phyloP scores from a whole-genome alignment of 2,797 vertebrate species.

The Mus caroli region DNA sequence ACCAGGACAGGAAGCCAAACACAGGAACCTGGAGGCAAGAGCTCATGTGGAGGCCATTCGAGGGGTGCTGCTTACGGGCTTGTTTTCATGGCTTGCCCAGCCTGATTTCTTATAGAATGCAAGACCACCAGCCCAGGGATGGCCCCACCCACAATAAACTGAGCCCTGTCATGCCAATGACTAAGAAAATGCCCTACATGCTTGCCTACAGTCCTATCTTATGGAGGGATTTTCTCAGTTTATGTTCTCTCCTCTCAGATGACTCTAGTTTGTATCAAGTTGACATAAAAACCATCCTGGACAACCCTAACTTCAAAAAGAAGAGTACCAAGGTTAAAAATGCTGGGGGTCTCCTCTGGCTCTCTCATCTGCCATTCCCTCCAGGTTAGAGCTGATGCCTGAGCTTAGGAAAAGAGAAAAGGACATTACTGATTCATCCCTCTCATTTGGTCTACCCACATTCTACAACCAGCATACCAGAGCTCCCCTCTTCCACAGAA shows the following conservation, averaged over 20 bases:
- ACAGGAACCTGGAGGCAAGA: too few species aligned
- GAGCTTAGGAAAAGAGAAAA: neutral
- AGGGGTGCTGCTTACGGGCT: neutral
- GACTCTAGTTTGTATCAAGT: neutral
- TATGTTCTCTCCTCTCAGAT: neutral
- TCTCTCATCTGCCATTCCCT: neutral
- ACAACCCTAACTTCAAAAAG: neutral
- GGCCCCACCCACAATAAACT: too few species aligned
- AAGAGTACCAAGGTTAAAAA: neutral
- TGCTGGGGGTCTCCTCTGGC: neutral
- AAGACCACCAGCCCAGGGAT: neutral
- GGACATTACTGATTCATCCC: neutral
- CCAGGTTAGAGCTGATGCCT: neutral
- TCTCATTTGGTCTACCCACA: neutral
- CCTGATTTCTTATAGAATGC: neutral
- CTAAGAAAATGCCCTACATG: too few species aligned
- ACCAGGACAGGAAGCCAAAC: neutral
- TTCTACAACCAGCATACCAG: neutral
- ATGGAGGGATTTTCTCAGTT: too few species aligned
- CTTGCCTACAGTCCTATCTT: too few species aligned
- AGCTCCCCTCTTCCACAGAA: neutral
- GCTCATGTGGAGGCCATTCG: neutral
- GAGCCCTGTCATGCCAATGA: too few species aligned
- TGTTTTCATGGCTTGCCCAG: neutral
- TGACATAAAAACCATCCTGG: neutral